These are phyloP conservation scores for Halocynthia aurantium DNA, from an alignment of 23 tunicate genomes.

Conservation along the genomic window DNA sequence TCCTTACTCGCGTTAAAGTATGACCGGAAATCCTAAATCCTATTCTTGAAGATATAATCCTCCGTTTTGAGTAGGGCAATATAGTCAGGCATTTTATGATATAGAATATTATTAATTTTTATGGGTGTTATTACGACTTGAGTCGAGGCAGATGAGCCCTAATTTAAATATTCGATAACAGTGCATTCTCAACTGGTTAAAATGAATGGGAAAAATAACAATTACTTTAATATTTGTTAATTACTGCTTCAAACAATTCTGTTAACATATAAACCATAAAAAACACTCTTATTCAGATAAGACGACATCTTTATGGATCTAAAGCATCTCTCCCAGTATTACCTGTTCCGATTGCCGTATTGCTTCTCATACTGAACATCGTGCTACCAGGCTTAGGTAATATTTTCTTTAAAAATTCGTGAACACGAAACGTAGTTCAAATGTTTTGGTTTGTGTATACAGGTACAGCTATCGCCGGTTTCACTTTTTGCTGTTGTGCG, in stretches of 20 bases:
- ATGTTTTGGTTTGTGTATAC: neutral
- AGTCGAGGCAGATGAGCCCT: no score
- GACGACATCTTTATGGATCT: constrained; percentile 49
- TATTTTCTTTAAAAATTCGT: neutral
- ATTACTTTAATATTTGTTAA: no score
- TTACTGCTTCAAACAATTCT: neutral
- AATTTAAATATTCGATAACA: no score
- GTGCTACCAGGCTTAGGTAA: constrained; percentile 79
- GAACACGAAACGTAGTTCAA: neutral
- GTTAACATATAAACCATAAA: neutral
- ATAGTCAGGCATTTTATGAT: no score
- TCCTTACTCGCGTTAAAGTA: no score
- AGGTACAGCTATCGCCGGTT: constrained; percentile 79
- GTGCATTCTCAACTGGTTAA: no score
- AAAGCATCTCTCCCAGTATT: constrained; percentile 66
- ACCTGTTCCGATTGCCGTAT: constrained; percentile 50
- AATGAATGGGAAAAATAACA: no score
- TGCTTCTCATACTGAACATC: constrained; percentile 41
- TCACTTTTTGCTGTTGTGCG: constrained; percentile 62
- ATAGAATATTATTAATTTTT: no score
- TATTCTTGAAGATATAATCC: no score
- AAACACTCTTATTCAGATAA: constrained; percentile 6
- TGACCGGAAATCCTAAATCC: no score
- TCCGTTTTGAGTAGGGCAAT: no score
- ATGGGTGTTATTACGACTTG: no score